phyloP scores from a whole-genome alignment of 2,797 vertebrate genomes.

The Hapalemur alaotrensis region DNA sequence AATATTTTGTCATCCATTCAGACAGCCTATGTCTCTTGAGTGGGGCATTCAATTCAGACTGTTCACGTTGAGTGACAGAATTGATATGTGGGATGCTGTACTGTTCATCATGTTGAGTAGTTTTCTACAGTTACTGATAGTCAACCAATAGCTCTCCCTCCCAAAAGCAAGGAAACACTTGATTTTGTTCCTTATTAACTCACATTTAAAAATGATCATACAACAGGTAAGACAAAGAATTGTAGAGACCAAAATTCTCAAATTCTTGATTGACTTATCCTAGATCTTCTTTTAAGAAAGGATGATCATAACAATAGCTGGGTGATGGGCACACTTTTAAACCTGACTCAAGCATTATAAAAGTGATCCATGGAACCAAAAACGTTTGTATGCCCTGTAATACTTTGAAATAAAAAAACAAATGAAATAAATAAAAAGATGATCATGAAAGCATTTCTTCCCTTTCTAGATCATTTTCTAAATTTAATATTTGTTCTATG shows the following conservation, averaged over 20 bases:
- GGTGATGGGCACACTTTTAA: too few species aligned
- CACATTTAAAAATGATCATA: neutral
- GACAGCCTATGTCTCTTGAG: too few species aligned
- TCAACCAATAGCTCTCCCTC: neutral
- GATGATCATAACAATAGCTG: neutral
- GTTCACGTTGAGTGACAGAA: too few species aligned
- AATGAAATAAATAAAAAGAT: too few species aligned
- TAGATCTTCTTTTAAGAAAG: conserved; percentile 6
- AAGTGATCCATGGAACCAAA: too few species aligned
- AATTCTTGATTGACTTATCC: neutral
- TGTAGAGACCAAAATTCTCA: neutral
- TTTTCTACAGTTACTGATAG: neutral
- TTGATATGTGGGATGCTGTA: too few species aligned
- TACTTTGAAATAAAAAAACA: too few species aligned
- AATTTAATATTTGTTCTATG: neutral
- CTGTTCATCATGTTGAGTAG: too few species aligned
- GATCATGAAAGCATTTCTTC: neutral
- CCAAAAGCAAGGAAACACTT: neutral
- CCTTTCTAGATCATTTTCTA: neutral
- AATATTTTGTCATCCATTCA: too few species aligned
- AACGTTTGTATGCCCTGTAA: too few species aligned
- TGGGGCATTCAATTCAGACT: too few species aligned
- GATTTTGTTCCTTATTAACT: neutral
- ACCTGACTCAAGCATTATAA: too few species aligned
- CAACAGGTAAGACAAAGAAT: neutral